Evolutionary conservation across 2,888 invertebrate species (phyloP).

Genomic region (Alviniconcha strummeri): DNA sequence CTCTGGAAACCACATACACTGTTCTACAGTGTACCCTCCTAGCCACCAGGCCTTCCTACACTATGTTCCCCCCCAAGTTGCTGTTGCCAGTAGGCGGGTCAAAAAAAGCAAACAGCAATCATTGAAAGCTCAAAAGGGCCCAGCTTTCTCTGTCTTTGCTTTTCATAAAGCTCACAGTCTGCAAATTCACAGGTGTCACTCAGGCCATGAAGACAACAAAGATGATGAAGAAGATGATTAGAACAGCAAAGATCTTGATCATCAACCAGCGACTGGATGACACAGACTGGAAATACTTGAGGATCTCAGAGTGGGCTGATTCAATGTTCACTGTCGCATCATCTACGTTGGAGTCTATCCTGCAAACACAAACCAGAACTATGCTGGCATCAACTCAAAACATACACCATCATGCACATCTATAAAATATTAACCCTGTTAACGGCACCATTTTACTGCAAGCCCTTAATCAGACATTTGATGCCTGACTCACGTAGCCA

Average conservation of each 20-base stretch:
- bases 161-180: background rate
- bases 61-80: too few species aligned
- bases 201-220: conserved; percentile 97
- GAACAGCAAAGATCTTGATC: conserved; percentile 98
- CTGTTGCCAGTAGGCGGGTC: too few species aligned
- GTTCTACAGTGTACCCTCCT: too few species aligned
- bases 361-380: conserved; percentile 61
- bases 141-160: background rate
- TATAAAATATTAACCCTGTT: too few species aligned
- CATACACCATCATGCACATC: background rate
- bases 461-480: too few species aligned
- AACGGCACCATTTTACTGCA: too few species aligned
- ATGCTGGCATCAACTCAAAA: background rate
- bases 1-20: too few species aligned
- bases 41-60: too few species aligned
- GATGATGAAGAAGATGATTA: conserved; percentile 99
- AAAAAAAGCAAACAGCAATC: too few species aligned
- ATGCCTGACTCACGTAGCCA: too few species aligned
- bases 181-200: background rate
- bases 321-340: conserved; percentile 97
- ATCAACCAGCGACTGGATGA: conserved; percentile 98
- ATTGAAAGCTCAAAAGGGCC: too few species aligned
- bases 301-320: conserved; percentile 96
- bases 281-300: conserved; percentile 97
- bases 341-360: conserved; percentile 97